Base-by-base conservation (phyloP, 2,797 vertebrate genomes). In the Sorex maritimensis region DNA sequence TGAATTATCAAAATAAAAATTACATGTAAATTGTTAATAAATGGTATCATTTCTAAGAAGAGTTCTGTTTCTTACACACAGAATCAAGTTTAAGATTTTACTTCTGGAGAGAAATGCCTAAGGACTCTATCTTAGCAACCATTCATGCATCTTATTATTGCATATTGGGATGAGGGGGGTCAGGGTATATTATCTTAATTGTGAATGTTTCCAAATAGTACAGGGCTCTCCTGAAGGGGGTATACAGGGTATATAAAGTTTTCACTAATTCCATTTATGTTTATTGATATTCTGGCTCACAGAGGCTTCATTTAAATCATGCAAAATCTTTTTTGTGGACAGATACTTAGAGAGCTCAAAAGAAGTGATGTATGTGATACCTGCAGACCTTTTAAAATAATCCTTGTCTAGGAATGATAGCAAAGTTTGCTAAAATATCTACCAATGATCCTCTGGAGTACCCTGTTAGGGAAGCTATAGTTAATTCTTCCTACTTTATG, bases 1-100 rank as follows among this genome's bases (percentile, higher is more conserved):
- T 68, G 11, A 78, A 52, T 44, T 91, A n/a, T 93, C 73, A 68
- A 71, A 74, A 41, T 71, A 81, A 67, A 61, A 67, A 26, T 21
- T 65, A 65, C 24, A 67, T 67, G n/a, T 67, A 67, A 21, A 61
- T 61, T 61, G 17, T 15, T 17, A 61, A 61, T 61, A 61, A 21
- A 61, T 61, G 58, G 19, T 61, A 61, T 61, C 58, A 61, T 61
- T 19, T 19, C 58, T 19, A 5, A 5, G 7, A 61, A 61, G 58
- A 61, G 21, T 52, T 52, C 49, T 52, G 21, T 21, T 61, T 61
- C 21, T 19, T 67, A 67, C 21, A 67, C 26, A 12, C 28, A 28
- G 24, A 26, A 26, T 67, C 28, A 67, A 67, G n/a, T 67, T 9
- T 12, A 65, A 49, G 58, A 24, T 9, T 84, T 91, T 77, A 17